phyloP scores from a whole-genome alignment of 1,140 invertebrate genomes.

The Goniozus legneri region DNA sequence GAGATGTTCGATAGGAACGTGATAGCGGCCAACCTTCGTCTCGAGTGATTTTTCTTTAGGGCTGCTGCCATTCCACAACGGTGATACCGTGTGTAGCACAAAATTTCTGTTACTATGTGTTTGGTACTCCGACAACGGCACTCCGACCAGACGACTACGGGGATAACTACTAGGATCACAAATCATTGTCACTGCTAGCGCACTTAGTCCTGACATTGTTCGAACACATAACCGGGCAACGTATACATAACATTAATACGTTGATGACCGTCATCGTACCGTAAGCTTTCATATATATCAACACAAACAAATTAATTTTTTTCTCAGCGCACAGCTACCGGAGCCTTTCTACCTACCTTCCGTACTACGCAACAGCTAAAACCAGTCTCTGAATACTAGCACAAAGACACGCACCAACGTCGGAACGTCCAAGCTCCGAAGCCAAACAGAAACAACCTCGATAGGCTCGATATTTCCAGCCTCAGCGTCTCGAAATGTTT shows the following conservation, averaged over 20 bases:
- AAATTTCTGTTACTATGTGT: conserved; percentile 13
- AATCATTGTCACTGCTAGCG: conserved; percentile 26
- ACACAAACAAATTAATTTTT: conserved; percentile 7
- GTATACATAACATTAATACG: conserved; percentile 13
- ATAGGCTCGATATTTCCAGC: too few species aligned
- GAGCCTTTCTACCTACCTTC: conserved; percentile 11
- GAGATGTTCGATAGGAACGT: conserved; percentile 94
- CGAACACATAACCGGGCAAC: conserved; percentile 5
- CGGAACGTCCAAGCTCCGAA: too few species aligned
- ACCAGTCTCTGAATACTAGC: too few species aligned
- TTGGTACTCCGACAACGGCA: conserved; percentile 11
- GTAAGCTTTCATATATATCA: conserved; percentile 18
- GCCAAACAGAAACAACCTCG: too few species aligned
- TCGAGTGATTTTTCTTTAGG: conserved; percentile 58
- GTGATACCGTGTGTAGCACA: conserved; percentile 13
- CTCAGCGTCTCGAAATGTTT: too few species aligned
- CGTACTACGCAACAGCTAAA: conserved; percentile 26
- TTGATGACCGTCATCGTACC: conserved; percentile 22
- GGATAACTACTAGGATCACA: conserved; percentile 30
- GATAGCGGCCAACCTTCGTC: conserved; percentile 79
- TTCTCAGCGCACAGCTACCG: conserved; percentile 3
- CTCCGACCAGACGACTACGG: conserved; percentile 19
- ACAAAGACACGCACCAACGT: too few species aligned
- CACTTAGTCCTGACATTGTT: conserved; percentile 26
- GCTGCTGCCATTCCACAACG: conserved; percentile 55